Base-by-base conservation (phyloP, 2,797 vertebrate species). In the Eleutherodactylus coqui region DNA sequence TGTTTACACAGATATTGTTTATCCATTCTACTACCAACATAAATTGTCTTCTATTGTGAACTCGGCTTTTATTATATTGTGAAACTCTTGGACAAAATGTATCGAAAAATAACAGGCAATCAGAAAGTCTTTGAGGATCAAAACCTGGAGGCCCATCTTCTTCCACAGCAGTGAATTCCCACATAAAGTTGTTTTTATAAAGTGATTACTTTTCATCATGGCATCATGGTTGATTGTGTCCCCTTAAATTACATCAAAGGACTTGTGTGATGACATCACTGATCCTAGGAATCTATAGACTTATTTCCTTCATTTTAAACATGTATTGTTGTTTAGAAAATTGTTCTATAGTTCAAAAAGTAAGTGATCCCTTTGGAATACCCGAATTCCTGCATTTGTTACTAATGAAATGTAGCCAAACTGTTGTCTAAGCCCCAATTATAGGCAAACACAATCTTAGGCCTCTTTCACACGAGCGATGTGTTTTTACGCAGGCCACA, bases 21-120 rank as follows among this genome's bases (percentile, higher is more conserved):
- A 85, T 55, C 34, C 45, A 69, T 13, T 70, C 53, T 79, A 51
- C 67, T 79, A 58, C 27, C 24, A 17, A 5, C 38, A 79, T 32
- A 43, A 32, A 60, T 69, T 43, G 29, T 38, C 19, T 34, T 27
- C 2, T 79, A 79, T 19, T 32, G 27, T 49, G 17, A 58, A 58
- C 11, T n/a, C n/a, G 5, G 27, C 8, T 38, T 75, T 76, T 67
- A 77, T 32, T 27, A 43, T n/a, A 64, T 64, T 49, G 6, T 29
- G 6, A 11, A 51, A 34, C 41, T 53, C 14, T 43, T 85, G 51
- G 24, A 73, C 47, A 45, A 36, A 79, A 3, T 85, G 9, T 72
- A 49, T 60, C 29, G 47, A 73, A n/a, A 36, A 49, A 47, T 13
- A 29, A 62, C 29, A 13, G 11, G n/a, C 14, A 36, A 36, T 17